Conservation (phyloP, 1,140 invertebrate species). For the Chymomyza costata region DNA sequence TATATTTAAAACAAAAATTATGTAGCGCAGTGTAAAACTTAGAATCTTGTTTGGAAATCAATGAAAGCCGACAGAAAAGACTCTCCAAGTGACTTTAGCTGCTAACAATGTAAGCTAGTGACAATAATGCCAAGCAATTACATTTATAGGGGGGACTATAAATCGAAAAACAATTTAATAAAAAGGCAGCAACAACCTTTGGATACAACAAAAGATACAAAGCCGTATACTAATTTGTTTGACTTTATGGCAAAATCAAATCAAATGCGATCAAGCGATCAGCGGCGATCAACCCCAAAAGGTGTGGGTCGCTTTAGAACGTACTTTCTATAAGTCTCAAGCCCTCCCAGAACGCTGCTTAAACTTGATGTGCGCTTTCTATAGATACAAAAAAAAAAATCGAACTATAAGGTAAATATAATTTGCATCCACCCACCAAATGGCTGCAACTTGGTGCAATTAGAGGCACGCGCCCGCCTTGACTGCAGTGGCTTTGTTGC, state of each 20-base stretch:
- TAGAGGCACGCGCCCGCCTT: constrained; percentile 12
- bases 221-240: constrained; percentile 61
- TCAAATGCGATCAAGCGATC: constrained; percentile 46
- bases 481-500: too few species aligned
- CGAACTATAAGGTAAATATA: constrained; percentile 23
- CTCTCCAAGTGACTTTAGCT: too few species aligned
- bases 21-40: constrained; percentile 37
- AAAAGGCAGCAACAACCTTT: constrained; percentile 14
- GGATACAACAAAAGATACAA: too few species aligned
- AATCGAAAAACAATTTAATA: constrained; percentile 45
- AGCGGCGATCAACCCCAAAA: constrained; percentile 27
- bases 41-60: constrained; percentile 53
- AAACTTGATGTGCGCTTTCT: constrained; percentile 33
- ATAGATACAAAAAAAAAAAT: too few species aligned
- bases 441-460: constrained; percentile 3
- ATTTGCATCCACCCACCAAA: constrained; percentile 52
- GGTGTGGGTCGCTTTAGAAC: constrained; percentile 26
- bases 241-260: constrained; percentile 61
- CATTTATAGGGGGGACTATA: too few species aligned
- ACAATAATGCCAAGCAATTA: constrained; percentile 59
- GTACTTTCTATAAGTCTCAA: constrained; percentile 26
- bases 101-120: constrained; percentile 27
- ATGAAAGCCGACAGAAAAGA: constrained; percentile 65
- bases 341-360: constrained; percentile 21
- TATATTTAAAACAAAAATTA: too few species aligned